Evolutionary conservation across 2,888 invertebrate species (phyloP), one percentile per base, ranked within the genome.

Genomic region (Epinotia brunnichana): DNA sequence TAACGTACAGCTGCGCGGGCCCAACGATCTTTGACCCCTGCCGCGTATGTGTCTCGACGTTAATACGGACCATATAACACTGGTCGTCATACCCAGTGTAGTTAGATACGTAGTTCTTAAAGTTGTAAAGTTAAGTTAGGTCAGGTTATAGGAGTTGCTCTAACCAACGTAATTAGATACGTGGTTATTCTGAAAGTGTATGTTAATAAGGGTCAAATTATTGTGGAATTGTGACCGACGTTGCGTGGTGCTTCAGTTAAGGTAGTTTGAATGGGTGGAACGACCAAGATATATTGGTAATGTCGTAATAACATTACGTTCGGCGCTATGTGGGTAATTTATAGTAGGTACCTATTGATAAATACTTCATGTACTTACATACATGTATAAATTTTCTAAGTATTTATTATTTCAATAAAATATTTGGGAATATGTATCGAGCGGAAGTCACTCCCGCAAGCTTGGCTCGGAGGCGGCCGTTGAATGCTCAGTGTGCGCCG

Each of bases 41-140:
- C 69, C 71, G 64, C 66, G 75, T 79, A 76, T 74, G 74, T 74
- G 74, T 76, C 74, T 19, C 7, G 41, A 69, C n/a, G 39, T 24
- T 19, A 44, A 24, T 53, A 24, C 3, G 19, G 57, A 13, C 41
- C 73, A 63, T 19, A 17, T 68, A 68, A 63, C 15, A 41, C 21
- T 57, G 56, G 62, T 9, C 39, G 2, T 11, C 41, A n/a, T 41
- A 29, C 1, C 60, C 54, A 61, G 35, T 70, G 63, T 69, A 70
- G 69, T 15, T 60, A 24, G 69, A 68, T 21, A 70, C 44, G 11
- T 48, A 10, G 44, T 39, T 48, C 56, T 11, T 4, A 54, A 15
- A n/a, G 13, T 10, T 48, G 19, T 24, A 15, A 41, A 13, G 39
- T 48, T 19, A 29, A 13, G 21, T 35, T 19, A 44, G 66, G 54